These are phyloP conservation scores for Channallabes apus DNA, from an alignment of 2,797 vertebrate genomes.

Conservation along the genomic window DNA sequence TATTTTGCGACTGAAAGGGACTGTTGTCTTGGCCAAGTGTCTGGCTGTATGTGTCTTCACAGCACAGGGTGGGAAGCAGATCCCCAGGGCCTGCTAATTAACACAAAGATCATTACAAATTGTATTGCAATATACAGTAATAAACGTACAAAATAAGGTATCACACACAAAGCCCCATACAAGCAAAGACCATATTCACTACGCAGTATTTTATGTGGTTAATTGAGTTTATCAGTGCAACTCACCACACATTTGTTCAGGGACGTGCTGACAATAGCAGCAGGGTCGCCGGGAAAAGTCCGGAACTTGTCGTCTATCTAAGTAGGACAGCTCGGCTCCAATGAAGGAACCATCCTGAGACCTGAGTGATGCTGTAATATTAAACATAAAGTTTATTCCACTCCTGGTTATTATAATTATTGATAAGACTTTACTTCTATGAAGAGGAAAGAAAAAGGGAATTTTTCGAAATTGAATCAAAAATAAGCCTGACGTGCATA, in stretches of 20 bases:
- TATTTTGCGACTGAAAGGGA: slow-evolving; percentile 76
- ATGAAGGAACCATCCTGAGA: slow-evolving; percentile 83
- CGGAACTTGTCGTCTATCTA: slow-evolving; percentile 79
- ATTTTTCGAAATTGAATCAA: too few species aligned
- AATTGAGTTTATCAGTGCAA: slow-evolving; percentile 15
- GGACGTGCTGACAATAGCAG: slow-evolving; percentile 81
- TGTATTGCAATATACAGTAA: not conserved
- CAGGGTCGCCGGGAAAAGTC: slow-evolving; percentile 77
- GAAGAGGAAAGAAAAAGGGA: not conserved
- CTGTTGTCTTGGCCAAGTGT: slow-evolving; percentile 71
- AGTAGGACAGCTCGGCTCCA: slow-evolving; percentile 87
- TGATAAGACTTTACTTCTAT: not conserved
- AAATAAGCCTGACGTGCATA: too few species aligned
- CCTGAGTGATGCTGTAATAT: slow-evolving; percentile 75
- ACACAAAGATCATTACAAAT: slow-evolving; percentile 18
- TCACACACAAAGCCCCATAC: not conserved
- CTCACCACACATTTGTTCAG: slow-evolving; percentile 83
- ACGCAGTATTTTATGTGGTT: not conserved
- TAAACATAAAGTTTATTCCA: not conserved
- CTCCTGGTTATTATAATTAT: not conserved
- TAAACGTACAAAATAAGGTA: not conserved
- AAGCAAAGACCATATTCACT: not conserved
- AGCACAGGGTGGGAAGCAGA: slow-evolving; percentile 85
- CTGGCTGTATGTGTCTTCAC: slow-evolving; percentile 81
- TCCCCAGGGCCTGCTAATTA: slow-evolving; percentile 80